Conservation (phyloP, 35 echinoderm and acorn worm genomes). For the Holothuria glaberrima region DNA sequence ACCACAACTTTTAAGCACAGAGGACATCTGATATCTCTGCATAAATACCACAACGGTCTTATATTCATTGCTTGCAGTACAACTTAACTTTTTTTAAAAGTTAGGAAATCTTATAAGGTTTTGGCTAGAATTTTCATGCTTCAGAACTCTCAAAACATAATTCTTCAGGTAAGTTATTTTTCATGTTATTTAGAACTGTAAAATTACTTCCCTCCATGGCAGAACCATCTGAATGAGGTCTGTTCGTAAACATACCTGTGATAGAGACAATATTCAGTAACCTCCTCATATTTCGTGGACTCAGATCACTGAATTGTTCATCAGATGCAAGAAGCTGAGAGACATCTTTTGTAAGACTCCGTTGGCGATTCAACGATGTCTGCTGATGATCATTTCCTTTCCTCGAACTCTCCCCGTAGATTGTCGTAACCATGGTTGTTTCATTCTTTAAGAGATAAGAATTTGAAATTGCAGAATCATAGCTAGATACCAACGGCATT, state of each 20-base stretch:
- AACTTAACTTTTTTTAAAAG: too few species aligned
- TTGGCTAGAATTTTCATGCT: neutral
- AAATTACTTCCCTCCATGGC: too few species aligned
- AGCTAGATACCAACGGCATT: too few species aligned
- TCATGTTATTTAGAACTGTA: too few species aligned
- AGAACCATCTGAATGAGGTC: too few species aligned
- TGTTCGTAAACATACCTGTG: conserved; percentile 63
- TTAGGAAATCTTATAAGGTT: neutral
- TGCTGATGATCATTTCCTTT: neutral
- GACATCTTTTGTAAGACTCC: conserved; percentile 77
- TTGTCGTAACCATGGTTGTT: conserved; percentile 53
- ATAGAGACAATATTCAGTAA: conserved; percentile 98
- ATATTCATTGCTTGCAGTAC: too few species aligned
- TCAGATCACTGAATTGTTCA: conserved; percentile 97
- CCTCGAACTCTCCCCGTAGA: conserved; percentile 58
- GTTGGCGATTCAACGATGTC: neutral
- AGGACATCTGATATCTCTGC: too few species aligned
- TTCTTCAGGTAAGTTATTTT: too few species aligned
- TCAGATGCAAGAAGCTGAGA: conserved; percentile 87
- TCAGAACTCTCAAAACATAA: neutral
- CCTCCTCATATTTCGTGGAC: conserved; percentile 93
- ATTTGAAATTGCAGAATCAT: neutral
- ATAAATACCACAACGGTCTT: too few species aligned
- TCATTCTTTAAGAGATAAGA: conserved; percentile 36
- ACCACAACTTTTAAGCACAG: too few species aligned